These are phyloP conservation scores for Trematomus bernacchii DNA, from an alignment of 2,797 vertebrate genomes.

Conservation along the genomic window DNA sequence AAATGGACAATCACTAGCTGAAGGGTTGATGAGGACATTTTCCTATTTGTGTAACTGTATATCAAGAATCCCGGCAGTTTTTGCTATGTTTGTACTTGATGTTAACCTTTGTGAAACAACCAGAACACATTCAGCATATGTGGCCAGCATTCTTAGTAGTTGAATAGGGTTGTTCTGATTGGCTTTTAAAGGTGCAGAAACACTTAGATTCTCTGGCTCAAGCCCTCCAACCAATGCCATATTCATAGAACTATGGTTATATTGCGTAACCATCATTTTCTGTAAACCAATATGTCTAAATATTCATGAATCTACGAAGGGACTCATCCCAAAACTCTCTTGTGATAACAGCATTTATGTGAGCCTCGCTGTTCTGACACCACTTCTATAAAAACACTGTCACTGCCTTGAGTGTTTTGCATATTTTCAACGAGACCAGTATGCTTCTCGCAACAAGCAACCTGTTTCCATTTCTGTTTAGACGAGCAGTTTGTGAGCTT, in stretches of 20 bases:
- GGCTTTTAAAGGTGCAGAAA: neutral
- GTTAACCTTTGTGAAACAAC: neutral
- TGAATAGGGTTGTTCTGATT: neutral
- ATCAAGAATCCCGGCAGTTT: neutral
- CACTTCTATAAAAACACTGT: constrained; percentile 8
- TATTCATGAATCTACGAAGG: constrained; percentile 42
- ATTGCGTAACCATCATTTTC: neutral
- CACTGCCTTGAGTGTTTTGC: neutral
- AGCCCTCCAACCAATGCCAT: neutral
- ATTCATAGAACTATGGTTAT: neutral
- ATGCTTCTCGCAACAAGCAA: constrained; percentile 10
- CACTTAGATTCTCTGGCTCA: neutral
- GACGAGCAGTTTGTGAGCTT: constrained; percentile 38
- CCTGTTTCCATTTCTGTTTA: constrained; percentile 30
- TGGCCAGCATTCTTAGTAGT: neutral
- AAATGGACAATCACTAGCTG: neutral
- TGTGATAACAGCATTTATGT: constrained; percentile 37
- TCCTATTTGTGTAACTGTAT: neutral
- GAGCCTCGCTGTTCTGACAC: constrained; percentile 3
- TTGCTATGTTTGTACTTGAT: neutral
- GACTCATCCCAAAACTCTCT: constrained; percentile 39
- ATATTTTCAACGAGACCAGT: constrained; percentile 17
- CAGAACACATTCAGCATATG: too few relatives aligned
- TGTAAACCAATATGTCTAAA: constrained; percentile 14
- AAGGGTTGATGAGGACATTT: neutral